phyloP scores from a whole-genome alignment of 2,797 vertebrate species.

The Yasuhikotakia modesta region DNA sequence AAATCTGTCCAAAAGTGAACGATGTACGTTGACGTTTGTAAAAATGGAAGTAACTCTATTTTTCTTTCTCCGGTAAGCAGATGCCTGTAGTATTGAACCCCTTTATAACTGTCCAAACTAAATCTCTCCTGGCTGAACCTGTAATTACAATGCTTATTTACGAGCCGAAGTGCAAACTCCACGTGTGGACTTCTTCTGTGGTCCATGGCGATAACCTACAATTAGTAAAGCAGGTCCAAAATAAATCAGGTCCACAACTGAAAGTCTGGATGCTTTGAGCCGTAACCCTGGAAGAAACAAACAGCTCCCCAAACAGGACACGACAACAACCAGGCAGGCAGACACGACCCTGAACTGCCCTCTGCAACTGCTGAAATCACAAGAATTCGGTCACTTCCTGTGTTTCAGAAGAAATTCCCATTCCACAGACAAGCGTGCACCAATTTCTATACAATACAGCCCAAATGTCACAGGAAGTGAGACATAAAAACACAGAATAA shows the following conservation, averaged over 20 bases:
- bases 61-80: constrained; percentile 17
- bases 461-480: neutral
- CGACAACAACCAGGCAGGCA: constrained; percentile 9
- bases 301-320: constrained; percentile 2
- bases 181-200: constrained; percentile 15
- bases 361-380: constrained; percentile 15
- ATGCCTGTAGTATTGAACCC: neutral
- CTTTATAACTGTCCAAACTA: constrained; percentile 38
- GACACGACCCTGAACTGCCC: neutral
- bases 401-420: constrained; percentile 11
- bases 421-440: constrained; percentile 10
- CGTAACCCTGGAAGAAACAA: constrained; percentile 14
- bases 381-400: constrained; percentile 30
- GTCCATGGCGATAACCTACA: constrained; percentile 32
- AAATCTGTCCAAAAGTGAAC: constrained; percentile 22
- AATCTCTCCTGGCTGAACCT: constrained; percentile 33
- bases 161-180: constrained; percentile 6
- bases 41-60: constrained; percentile 12
- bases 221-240: constrained; percentile 50
- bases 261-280: constrained; percentile 8
- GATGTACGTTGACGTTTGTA: neutral
- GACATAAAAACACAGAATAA: neutral
- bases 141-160: constrained; percentile 44
- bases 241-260: constrained; percentile 46
- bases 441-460: neutral